These are phyloP conservation scores for Hemicentrotus pulcherrimus DNA, from an alignment of 35 echinoderm and acorn worm species.

Conservation along the genomic window DNA sequence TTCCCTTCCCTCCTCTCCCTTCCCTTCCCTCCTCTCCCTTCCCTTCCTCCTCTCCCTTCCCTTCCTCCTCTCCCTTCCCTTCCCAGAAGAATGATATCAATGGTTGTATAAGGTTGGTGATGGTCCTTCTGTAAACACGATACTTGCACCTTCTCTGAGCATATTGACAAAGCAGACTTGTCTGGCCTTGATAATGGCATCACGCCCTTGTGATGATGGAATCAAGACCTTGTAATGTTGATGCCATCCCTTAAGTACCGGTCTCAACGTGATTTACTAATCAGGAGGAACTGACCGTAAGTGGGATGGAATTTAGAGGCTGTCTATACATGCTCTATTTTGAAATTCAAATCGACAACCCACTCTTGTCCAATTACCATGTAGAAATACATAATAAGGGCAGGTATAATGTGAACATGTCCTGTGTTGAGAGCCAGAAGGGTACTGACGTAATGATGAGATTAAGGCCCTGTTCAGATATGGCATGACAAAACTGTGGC, in stretches of 20 bases:
- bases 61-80: too few species aligned
- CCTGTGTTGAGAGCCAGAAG: neutral
- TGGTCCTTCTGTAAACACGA: too few species aligned
- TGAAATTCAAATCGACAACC: neutral
- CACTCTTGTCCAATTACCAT: neutral
- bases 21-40: too few species aligned
- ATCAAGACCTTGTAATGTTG: neutral
- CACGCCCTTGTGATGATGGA: too few species aligned
- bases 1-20: too few species aligned
- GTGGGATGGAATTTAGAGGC: neutral
- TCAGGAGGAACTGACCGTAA: neutral
- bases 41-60: too few species aligned
- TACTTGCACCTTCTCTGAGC: neutral
- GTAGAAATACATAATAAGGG: neutral
- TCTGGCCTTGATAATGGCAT: neutral
- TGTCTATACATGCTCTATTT: neutral
- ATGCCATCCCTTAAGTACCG: neutral
- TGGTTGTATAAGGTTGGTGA: too few species aligned
- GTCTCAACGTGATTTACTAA: neutral
- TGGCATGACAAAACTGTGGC: too few species aligned
- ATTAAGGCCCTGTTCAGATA: too few species aligned
- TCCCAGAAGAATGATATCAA: too few species aligned
- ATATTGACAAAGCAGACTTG: neutral
- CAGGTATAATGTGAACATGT: neutral
- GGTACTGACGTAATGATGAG: too few species aligned